Evolutionary conservation across 2,888 invertebrate genomes (phyloP).

Genomic region (Chelonus formosanus): DNA sequence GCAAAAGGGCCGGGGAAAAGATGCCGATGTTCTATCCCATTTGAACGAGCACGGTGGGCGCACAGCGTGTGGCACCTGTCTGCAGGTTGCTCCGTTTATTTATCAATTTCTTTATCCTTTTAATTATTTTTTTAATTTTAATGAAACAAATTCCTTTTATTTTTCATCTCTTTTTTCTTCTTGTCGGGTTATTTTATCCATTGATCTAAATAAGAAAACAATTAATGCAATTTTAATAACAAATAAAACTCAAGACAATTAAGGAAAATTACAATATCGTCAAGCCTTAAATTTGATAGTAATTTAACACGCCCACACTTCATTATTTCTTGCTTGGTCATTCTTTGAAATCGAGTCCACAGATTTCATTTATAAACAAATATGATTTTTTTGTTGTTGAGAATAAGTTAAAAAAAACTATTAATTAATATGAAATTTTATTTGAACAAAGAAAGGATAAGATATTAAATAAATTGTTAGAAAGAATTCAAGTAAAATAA

Average conservation of each 20-base stretch:
- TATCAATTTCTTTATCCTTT: slow-evolving; percentile 26
- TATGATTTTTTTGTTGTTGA: not conserved
- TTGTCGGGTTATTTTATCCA: too few relatives aligned
- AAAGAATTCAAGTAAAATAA: too few relatives aligned
- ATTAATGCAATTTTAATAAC: not conserved
- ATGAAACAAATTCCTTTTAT: not conserved
- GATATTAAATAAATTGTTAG: too few relatives aligned
- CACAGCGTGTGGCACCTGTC: slow-evolving; percentile 61
- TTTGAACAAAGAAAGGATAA: too few relatives aligned
- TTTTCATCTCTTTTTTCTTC: not conserved
- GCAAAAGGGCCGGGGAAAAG: slow-evolving; percentile 49
- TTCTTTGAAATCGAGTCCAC: slow-evolving; percentile 31
- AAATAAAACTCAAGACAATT: slow-evolving; percentile 30
- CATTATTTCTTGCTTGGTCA: slow-evolving; percentile 44
- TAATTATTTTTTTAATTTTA: too few relatives aligned
- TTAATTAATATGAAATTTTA: too few relatives aligned
- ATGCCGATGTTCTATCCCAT: slow-evolving; percentile 44
- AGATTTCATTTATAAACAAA: not conserved
- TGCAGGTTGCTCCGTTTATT: slow-evolving; percentile 38
- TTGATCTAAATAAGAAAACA: not conserved
- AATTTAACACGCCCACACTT: slow-evolving; percentile 44
- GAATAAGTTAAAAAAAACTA: too few relatives aligned
- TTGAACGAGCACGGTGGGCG: slow-evolving; percentile 47
- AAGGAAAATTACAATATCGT: slow-evolving; percentile 30
- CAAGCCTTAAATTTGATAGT: too few relatives aligned